Evolutionary conservation across 2,888 invertebrate species (phyloP).

Genomic region (Caenorhabditis sp.): DNA sequence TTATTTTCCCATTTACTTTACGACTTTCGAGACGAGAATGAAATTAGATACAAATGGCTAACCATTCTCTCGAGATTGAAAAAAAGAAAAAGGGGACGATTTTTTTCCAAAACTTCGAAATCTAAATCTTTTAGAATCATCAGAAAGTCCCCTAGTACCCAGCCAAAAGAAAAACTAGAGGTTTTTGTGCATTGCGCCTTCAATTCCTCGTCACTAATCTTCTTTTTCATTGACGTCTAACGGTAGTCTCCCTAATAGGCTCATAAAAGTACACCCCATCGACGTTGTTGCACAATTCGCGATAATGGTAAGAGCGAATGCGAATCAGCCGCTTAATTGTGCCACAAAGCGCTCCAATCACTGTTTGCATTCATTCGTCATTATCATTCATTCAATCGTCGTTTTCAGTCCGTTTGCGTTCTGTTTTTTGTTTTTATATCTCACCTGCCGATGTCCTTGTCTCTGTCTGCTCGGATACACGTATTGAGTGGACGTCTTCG

Average conservation of each 20-base stretch:
- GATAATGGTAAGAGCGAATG: conserved; percentile 11
- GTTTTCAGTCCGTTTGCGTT: background rate
- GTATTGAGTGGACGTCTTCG: background rate
- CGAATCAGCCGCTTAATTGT: conserved; percentile 15
- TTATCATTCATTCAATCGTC: conserved; percentile 4
- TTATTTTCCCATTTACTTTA: no score
- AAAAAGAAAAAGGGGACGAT: no score
- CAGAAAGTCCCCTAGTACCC: no score
- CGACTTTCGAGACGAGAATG: no score
- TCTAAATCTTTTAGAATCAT: no score
- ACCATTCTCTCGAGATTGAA: no score
- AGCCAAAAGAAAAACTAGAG: background rate
- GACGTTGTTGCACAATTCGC: background rate
- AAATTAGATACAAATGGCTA: no score
- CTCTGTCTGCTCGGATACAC: background rate
- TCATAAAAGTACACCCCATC: conserved; percentile 42
- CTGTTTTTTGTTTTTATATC: background rate
- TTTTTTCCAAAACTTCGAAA: no score
- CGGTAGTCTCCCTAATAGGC: conserved; percentile 34
- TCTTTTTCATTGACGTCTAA: conserved; percentile 1
- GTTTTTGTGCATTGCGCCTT: background rate
- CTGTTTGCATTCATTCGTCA: conserved; percentile 4
- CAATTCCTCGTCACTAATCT: background rate
- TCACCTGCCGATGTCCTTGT: conserved; percentile 8
- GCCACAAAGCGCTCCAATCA: conserved; percentile 8